Conservation (phyloP, 1,140 invertebrate genomes). For the Aphidius ervi region DNA sequence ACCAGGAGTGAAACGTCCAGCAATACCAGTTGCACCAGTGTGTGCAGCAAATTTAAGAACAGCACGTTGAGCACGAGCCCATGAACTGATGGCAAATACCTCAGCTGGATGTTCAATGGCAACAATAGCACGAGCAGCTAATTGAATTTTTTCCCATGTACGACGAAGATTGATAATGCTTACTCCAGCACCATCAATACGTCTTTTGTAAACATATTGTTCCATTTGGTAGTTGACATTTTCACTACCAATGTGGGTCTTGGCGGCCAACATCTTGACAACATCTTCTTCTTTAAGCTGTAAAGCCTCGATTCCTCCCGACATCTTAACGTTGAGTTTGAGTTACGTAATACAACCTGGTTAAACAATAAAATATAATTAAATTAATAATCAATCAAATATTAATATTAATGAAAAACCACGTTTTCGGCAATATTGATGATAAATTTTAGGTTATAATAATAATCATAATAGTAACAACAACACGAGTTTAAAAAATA, state of each 20-base stretch:
- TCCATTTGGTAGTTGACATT: conserved; percentile 95
- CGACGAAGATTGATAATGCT: conserved; percentile 94
- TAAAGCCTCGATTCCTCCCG: conserved; percentile 84
- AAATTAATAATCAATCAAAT: too few species aligned
- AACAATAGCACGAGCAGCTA: conserved; percentile 96
- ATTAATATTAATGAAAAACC: too few species aligned
- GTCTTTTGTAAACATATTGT: conserved; percentile 92
- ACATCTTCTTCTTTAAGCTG: conserved; percentile 93
- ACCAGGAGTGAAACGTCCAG: conserved; percentile 98
- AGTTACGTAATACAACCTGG: conserved; percentile 50
- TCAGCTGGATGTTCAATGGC: conserved; percentile 97
- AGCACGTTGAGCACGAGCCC: conserved; percentile 93
- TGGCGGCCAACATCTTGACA: conserved; percentile 94
- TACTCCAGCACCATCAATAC: conserved; percentile 75
- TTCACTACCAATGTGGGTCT: conserved; percentile 88
- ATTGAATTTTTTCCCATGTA: conserved; percentile 96
- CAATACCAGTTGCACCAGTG: conserved; percentile 96
- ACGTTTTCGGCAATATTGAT: too few species aligned
- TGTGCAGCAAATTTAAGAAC: conserved; percentile 98
- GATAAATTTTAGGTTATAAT: too few species aligned
- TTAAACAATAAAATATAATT: too few species aligned
- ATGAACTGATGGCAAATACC: conserved; percentile 93
- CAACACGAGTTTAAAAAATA: too few species aligned
- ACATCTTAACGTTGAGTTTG: conserved; percentile 82
- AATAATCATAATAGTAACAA: too few species aligned